Evolutionary conservation across 64 coral and sea anemone genomes (phyloP).

Genomic region (Montipora cactus): DNA sequence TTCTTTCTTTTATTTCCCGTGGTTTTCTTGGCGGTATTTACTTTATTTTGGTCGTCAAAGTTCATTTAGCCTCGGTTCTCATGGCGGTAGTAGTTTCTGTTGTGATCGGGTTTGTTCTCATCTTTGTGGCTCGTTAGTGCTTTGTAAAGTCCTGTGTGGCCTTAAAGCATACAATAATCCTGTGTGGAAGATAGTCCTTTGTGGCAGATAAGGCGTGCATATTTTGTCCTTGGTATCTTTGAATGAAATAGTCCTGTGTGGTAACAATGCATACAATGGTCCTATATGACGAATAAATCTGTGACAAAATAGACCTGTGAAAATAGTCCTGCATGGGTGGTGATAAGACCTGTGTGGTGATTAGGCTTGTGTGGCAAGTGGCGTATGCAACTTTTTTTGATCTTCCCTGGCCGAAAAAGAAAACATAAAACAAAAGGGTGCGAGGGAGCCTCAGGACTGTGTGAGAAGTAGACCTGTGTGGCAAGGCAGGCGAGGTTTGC

Average conservation of each 20-base stretch:
- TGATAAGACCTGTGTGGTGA: not conserved
- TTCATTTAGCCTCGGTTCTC: not conserved
- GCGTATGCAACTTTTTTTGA: not conserved
- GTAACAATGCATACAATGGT: not conserved
- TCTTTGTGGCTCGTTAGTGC: conserved; percentile 4
- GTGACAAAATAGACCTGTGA: not conserved
- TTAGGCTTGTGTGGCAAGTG: not conserved
- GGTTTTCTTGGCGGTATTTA: too few relatives aligned
- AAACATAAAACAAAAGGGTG: not conserved
- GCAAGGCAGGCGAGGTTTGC: not conserved
- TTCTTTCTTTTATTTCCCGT: too few relatives aligned
- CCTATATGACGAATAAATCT: too few relatives aligned
- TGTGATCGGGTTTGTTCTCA: not conserved
- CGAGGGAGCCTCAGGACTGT: not conserved
- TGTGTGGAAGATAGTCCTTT: conserved; percentile 16
- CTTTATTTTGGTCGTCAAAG: not conserved
- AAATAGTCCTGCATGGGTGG: not conserved
- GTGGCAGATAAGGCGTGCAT: not conserved
- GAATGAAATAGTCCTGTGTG: not conserved
- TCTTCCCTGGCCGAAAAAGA: not conserved
- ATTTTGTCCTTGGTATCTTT: conserved; percentile 16
- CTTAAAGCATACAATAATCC: conserved; percentile 22
- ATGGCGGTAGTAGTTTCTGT: not conserved
- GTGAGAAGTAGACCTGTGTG: conserved; percentile 18
- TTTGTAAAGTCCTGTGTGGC: conserved; percentile 20